Evolutionary conservation across 2,888 invertebrate species (phyloP), one percentile per base, ranked within the genome.

Genomic region (Drosophila hamatofila): DNA sequence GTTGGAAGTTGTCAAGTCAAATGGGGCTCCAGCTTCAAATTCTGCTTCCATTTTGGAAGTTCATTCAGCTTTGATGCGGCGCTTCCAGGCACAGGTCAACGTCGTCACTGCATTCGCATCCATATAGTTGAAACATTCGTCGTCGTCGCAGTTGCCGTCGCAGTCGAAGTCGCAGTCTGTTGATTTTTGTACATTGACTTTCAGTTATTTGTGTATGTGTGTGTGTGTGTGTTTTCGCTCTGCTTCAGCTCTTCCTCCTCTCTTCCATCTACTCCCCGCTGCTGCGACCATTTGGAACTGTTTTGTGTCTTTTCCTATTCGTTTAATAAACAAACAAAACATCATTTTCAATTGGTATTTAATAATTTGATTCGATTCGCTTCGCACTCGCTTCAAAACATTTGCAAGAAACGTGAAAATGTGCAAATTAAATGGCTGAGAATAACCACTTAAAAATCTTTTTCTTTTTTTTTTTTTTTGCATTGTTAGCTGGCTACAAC

Each of bases 41-140:
- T 56, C 41, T 41, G 56, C 59, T 87, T 89, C 89, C 89, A 87
- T 55, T 71, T 72, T 89, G 87, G 89, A 87, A 89, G 78, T 87
- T 87, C 87, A 87, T 87, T 87, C 87, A 87, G 89, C 67, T 87
- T 81, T 84, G 78, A 69, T 73, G 66, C 71, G 58, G 25, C 39
- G 54, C 39, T 80, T 78, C 80, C 80, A 72, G 66, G 72, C 69
- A 49, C 64, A 67, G 61, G 58, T 67, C 60, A 62, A 46, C 62
- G 61, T 25, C 46, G 48, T 33, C 52, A n/a, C 52, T 35, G 33
- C 37, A 5, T 46, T n/a, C 41, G 27, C 56, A 52, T 52, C 59
- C 49, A 51, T 49, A n/a, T n/a, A 42, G 35, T 37, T 42, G 30
- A 48, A 39, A 55, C 46, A 41, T 41, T 62, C 57, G 60, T 58